Evolutionary conservation across 2,888 invertebrate species (phyloP).

Genomic region (Drosophila falleni): DNA sequence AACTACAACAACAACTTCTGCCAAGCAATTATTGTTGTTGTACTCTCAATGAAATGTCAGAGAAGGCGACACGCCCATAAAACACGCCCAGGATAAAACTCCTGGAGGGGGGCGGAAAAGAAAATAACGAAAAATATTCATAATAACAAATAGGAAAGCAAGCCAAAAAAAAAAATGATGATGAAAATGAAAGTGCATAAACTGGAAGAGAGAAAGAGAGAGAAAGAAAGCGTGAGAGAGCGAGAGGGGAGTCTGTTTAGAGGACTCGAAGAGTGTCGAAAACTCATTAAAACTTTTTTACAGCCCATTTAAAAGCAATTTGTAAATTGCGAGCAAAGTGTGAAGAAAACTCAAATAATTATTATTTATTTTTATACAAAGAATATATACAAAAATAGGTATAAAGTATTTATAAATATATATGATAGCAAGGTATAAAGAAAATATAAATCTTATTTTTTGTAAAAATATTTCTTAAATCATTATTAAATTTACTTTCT

Average conservation of each 20-base stretch:
- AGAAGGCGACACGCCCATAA: conserved; percentile 38
- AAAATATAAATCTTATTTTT: not conserved
- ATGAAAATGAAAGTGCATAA: conserved; percentile 74
- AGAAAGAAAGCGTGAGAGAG: not conserved
- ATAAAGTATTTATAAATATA: not conserved
- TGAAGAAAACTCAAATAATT: conserved; percentile 60
- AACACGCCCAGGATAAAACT: conserved; percentile 27
- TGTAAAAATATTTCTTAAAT: not conserved
- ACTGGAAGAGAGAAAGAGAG: conserved; percentile 16
- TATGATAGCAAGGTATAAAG: not conserved
- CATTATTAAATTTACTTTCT: conserved; percentile 16
- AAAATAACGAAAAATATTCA: conserved; percentile 20
- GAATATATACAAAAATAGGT: not conserved
- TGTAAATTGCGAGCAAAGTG: conserved; percentile 78
- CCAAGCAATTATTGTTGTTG: conserved; percentile 51
- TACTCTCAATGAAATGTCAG: conserved; percentile 31
- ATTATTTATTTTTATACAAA: conserved; percentile 50
- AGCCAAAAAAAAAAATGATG: conserved; percentile 55
- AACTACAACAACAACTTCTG: conserved; percentile 8
- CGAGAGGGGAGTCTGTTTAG: conserved; percentile 29
- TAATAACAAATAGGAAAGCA: conserved; percentile 51
- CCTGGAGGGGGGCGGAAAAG: not conserved
- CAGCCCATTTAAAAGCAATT: conserved; percentile 86
- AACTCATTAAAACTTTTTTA: conserved; percentile 86
- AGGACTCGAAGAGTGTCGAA: conserved; percentile 56